Evolutionary conservation across 2,113 vertebrate genomes (phyloP).

Genomic region (Xiphophorus couchianus): DNA sequence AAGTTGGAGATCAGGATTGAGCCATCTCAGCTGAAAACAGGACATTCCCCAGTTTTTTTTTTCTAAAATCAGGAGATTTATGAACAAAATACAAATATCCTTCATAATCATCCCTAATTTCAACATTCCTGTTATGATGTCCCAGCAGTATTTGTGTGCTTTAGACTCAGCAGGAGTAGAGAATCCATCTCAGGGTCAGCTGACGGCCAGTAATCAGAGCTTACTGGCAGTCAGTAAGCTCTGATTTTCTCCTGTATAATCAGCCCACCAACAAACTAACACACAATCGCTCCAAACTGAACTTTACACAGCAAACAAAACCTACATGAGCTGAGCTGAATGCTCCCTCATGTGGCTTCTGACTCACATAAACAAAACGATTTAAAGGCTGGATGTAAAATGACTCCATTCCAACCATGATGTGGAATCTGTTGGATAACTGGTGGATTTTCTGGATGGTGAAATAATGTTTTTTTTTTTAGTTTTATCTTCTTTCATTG

Average conservation of each 20-base stretch:
- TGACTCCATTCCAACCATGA: no score
- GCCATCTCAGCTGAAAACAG: not conserved
- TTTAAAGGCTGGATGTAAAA: not conserved
- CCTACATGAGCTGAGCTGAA: not conserved
- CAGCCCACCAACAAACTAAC: not conserved
- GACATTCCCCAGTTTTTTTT: no score
- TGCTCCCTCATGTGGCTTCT: not conserved
- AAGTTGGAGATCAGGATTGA: not conserved
- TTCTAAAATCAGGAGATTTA: no score
- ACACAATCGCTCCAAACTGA: not conserved
- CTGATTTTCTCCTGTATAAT: not conserved
- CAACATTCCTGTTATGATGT: not conserved
- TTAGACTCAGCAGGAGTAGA: slow-evolving; percentile 40
- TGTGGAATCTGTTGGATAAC: no score
- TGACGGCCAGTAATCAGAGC: no score
- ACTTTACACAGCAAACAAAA: not conserved
- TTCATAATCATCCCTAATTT: not conserved
- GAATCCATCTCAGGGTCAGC: slow-evolving; percentile 46
- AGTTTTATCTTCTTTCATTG: no score
- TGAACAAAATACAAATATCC: no score
- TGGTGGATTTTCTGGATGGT: no score
- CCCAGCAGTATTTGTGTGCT: not conserved
- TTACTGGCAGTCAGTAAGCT: not conserved
- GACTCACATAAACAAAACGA: not conserved
- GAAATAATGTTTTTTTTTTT: no score